Evolutionary conservation across 2,888 invertebrate species (phyloP).

Genomic region (Phytoseiulus persimilis): DNA sequence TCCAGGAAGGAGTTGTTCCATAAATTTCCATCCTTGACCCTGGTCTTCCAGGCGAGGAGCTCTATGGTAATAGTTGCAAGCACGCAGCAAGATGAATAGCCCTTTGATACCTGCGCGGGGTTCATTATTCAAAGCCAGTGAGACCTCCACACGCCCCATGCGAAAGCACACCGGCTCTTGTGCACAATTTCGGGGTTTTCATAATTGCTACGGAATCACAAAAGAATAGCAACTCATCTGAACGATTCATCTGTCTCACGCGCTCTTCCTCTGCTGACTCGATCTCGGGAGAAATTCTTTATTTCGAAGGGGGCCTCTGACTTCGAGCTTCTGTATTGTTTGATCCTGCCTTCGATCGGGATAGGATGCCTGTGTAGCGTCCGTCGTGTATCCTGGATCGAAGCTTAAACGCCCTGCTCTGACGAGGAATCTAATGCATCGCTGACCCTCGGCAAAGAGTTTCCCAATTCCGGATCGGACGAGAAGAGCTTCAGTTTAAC

Average conservation of each 20-base stretch:
- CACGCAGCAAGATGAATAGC: background rate
- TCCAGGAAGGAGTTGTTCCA: background rate
- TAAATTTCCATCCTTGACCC: conserved; percentile 5
- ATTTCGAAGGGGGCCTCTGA: no score
- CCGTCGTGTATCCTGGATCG: no score
- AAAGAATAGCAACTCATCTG: no score
- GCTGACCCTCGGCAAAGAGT: background rate
- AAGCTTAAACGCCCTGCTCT: no score
- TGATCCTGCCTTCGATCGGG: no score
- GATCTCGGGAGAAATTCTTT: no score
- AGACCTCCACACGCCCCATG: background rate
- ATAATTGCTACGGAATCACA: no score
- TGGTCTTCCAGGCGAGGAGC: background rate
- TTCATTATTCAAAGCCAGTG: background rate
- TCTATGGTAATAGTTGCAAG: background rate
- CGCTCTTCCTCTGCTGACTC: no score
- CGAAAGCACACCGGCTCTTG: background rate
- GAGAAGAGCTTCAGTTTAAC: background rate
- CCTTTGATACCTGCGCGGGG: background rate
- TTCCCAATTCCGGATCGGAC: background rate
- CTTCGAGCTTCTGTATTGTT: no score
- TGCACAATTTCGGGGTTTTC: background rate
- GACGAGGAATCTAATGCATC: background rate
- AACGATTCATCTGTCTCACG: no score
- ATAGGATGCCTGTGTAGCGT: no score